Evolutionary conservation across 2,888 invertebrate genomes (phyloP).

Genomic region (Tineola bisselliella): DNA sequence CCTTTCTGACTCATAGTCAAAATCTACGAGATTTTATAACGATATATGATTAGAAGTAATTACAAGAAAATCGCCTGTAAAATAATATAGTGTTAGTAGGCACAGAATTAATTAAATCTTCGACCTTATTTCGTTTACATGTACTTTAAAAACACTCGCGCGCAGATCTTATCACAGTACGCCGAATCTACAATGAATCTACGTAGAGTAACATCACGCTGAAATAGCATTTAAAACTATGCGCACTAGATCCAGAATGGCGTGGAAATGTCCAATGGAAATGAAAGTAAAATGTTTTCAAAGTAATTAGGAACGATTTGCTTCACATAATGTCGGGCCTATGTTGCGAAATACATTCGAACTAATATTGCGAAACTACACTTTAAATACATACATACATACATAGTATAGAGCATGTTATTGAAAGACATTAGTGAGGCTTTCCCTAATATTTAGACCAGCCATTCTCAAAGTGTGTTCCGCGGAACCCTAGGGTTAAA

Average conservation of each 20-base stretch:
- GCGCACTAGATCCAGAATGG: background rate
- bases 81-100: too few relatives aligned
- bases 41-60: too few relatives aligned
- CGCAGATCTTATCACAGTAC: background rate
- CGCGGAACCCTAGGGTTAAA: too few relatives aligned
- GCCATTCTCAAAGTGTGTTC: too few relatives aligned
- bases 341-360: background rate
- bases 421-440: too few relatives aligned
- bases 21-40: too few relatives aligned
- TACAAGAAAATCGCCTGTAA: too few relatives aligned
- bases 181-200: background rate
- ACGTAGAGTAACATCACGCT: background rate
- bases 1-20: too few relatives aligned
- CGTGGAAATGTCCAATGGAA: background rate
- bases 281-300: background rate
- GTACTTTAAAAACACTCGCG: background rate
- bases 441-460: too few relatives aligned
- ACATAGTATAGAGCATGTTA: too few relatives aligned
- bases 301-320: background rate
- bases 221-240: background rate
- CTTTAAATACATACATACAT: too few relatives aligned
- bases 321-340: background rate
- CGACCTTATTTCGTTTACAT: background rate
- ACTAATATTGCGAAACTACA: background rate
- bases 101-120: too few relatives aligned